Evolutionary conservation across 2,888 invertebrate species (phyloP), one percentile per base, ranked within the genome.

Genomic region (Sclerodermus sp.): DNA sequence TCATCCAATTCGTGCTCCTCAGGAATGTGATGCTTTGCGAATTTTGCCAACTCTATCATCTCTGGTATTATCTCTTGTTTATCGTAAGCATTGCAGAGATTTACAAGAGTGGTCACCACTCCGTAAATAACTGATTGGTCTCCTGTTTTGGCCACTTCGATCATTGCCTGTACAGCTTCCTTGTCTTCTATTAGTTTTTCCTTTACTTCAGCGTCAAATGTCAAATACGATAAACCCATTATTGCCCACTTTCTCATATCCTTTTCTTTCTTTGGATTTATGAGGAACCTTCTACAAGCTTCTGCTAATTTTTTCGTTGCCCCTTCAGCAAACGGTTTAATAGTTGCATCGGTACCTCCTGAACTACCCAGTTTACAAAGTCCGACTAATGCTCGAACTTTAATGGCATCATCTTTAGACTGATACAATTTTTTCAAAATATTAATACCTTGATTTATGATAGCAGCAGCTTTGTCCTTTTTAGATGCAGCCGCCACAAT

Each of bases 1-100:
- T 93, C 92, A 76, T 96, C 95, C 45, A 93, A 76, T 72, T 93
- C 93, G 80, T 97, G 96, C 65, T 94, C 93, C 77, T 98, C 95
- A 1, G 99, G 99, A 60, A 99, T 91, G 79, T 99, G 99, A 73
- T 98, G 97, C 79, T 99, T 99, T 1, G 99, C 94, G 80, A 97
- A 99, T 80, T 98, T 96, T 0, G 99, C 99, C 57, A 99, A 80
- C 78, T 99, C 96, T 14, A 97, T 74, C 91, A 99, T 90, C 82
- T 99, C 99, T 2, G 97, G 96, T 67, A 95, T 84, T 0, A 97
- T 78, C 77, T 97, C 96, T 75, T 96, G 95, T 76, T 96, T 97
- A 62, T 99, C 98, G 76, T 97, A 98, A 2, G 96, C 94, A 81
- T 99, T 99, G 71, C 95, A 93, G 14, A 99, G 80, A 77, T 99